phyloP scores from a whole-genome alignment of 2,113 vertebrate species.

The Mobula birostris region DNA sequence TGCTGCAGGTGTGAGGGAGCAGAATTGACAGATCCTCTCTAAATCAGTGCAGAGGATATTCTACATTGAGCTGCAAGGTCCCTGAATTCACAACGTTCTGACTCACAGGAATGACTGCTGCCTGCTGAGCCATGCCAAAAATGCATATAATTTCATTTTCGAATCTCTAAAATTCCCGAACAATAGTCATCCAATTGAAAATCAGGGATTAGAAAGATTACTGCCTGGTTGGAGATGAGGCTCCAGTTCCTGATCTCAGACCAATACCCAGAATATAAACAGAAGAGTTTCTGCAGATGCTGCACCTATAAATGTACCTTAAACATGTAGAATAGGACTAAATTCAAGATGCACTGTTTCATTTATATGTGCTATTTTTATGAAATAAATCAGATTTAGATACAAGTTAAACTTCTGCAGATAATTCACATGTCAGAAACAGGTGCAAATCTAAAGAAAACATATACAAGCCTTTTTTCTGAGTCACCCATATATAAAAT shows the following conservation, averaged over 20 bases:
- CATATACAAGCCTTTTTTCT: too few relatives aligned
- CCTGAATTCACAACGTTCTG: background rate
- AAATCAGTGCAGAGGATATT: background rate
- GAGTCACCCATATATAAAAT: background rate
- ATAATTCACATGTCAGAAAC: background rate
- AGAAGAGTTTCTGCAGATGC: too few relatives aligned
- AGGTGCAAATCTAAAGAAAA: background rate
- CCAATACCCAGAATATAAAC: background rate
- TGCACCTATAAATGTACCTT: too few relatives aligned
- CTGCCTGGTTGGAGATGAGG: background rate
- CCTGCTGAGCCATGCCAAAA: background rate
- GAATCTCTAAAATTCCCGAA: background rate
- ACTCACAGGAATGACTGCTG: background rate
- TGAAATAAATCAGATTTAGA: background rate
- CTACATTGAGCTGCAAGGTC: background rate
- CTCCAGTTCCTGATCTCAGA: background rate
- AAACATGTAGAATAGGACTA: background rate
- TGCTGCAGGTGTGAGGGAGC: too few relatives aligned
- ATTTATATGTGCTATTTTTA: background rate
- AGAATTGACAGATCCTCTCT: too few relatives aligned
- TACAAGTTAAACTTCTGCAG: background rate
- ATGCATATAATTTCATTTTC: background rate
- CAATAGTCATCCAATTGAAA: background rate
- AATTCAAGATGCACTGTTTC: background rate
- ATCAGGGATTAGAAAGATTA: background rate